Conservation (phyloP, 2,113 vertebrate genomes). For the Lophius piscatorius region DNA sequence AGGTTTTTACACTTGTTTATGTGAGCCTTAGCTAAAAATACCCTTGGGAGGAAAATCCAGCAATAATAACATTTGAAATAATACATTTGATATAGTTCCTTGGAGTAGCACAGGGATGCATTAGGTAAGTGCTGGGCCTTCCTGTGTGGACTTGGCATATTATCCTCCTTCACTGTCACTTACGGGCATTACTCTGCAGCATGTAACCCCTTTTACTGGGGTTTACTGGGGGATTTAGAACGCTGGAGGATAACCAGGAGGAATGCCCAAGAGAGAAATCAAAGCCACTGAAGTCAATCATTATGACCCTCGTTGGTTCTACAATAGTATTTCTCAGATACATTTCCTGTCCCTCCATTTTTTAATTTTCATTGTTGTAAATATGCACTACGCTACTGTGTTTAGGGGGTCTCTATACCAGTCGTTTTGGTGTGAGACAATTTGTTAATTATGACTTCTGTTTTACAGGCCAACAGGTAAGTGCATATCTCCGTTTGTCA, state of each 20-base stretch:
- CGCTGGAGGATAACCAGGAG: constrained; percentile 21
- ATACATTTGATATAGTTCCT: too few species aligned
- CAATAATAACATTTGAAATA: too few species aligned
- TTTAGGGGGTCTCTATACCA: constrained; percentile 4
- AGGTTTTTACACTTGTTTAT: background rate
- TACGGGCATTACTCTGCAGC: too few species aligned
- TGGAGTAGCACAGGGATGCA: too few species aligned
- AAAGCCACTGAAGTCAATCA: constrained; percentile 22
- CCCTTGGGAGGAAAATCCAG: too few species aligned
- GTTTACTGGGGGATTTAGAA: constrained; percentile 2
- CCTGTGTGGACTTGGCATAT: too few species aligned
- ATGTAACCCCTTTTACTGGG: constrained; percentile 1
- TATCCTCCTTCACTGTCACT: too few species aligned
- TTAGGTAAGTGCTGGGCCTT: too few species aligned
- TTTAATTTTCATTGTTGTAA: constrained; percentile 1
- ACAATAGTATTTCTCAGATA: constrained; percentile 12
- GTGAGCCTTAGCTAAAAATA: background rate
- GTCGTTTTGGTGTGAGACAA: constrained; percentile 29
- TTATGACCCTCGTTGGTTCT: constrained; percentile 14
- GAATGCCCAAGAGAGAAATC: constrained; percentile 40
- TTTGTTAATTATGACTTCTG: constrained; percentile 48
- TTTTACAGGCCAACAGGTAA: constrained; percentile 75
- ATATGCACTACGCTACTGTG: constrained; percentile 29
- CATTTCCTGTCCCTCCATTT: background rate
- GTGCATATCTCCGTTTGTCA: constrained; percentile 54